Base-by-base conservation (phyloP, 1,140 invertebrate species). In the Orchesella cincta region DNA sequence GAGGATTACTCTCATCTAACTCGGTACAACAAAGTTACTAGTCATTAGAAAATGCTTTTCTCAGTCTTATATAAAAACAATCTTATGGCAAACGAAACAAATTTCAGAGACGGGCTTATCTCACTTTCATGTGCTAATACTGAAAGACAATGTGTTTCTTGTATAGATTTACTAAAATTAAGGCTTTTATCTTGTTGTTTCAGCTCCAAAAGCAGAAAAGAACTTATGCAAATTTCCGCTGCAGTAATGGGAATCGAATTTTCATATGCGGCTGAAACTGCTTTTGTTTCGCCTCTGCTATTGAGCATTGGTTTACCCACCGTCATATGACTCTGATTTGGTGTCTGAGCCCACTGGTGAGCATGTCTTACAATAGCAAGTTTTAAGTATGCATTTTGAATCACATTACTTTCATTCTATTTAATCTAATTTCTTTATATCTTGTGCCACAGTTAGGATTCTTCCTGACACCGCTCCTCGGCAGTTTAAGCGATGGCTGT, bases 231-330 rank as follows among this genome's bases (percentile, higher is more conserved):
- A 1, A 90, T 98, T 67, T 97, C 95, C 16, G 93, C 95, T 0
- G 95, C 95, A 0, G 96, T 98, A 0, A 97, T 96, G 92, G 96
- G 97, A 0, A 98, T 98, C 62, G 97, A 98, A 85, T 96, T 98
- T 85, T 97, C 95, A 0, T 98, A 98, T 83, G 94, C 97, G 0
- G 96, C 95, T 0, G 96, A 98, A 87, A 97, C 97, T 0, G 96
- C 96, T 0, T 98, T 98, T 86, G 96, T 98, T 0, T 98, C 94
- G 0, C 96, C 97, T 0, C 97, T 95, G 0, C 86, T 98, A 14
- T 88, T 98, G 0, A 94, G 96, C 87, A 94, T 98, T 75, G 96
- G 96, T 92, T 98, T 0, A 91, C 93, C 75, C 91, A 95, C 87
- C 88, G 93, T 78, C 92, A 94, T 81, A 98, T 98, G 94, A 97